phyloP scores from a whole-genome alignment of 2,797 vertebrate species.

The Anomalospiza imberbis region DNA sequence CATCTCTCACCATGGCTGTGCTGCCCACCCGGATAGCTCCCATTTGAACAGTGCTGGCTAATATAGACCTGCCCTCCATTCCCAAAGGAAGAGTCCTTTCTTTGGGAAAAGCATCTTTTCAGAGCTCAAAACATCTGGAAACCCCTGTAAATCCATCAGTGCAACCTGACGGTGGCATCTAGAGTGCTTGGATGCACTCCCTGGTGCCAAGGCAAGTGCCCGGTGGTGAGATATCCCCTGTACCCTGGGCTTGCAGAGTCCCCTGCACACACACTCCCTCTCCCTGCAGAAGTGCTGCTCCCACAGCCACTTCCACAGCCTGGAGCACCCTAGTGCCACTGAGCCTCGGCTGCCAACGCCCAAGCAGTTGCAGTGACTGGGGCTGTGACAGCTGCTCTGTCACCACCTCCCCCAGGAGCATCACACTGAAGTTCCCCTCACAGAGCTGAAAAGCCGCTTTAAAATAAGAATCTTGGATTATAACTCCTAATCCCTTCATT shows the following conservation, averaged over 20 bases:
- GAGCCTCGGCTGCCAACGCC: neutral
- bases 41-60: neutral
- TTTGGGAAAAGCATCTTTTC: neutral
- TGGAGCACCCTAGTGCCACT: rapidly evolving
- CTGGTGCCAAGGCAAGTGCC: neutral
- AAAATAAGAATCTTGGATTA: conserved; percentile 13
- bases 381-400: neutral
- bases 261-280: rapidly evolving
- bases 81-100: neutral
- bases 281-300: neutral
- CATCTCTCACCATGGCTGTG: neutral
- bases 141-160: neutral
- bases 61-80: rapidly evolving
- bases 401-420: neutral
- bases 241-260: neutral
- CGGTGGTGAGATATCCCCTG: rapidly evolving
- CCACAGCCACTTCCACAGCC: rapidly evolving
- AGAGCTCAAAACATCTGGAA: neutral
- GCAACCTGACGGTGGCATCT: rapidly evolving
- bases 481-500: conserved; percentile 22
- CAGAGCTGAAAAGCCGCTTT: conserved; percentile 16
- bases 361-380: rapidly evolving
- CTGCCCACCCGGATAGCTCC: neutral
- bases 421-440: neutral
- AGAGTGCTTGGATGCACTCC: rapidly evolving